phyloP scores from a whole-genome alignment of 2,888 invertebrate genomes.

The Acanthococcus lagerstroemiae region DNA sequence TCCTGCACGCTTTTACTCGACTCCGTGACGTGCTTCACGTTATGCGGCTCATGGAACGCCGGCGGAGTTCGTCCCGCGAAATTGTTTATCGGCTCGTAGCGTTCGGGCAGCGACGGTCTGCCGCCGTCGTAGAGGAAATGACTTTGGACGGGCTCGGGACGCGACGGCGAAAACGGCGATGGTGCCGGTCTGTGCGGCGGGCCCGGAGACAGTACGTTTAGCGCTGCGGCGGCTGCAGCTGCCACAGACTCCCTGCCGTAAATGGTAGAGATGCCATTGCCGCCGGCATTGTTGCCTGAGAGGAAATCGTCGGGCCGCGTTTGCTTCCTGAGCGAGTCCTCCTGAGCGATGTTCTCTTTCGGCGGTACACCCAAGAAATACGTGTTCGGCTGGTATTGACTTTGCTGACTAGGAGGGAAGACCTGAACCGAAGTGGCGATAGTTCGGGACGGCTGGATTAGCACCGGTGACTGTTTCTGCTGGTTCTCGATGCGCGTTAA shows the following conservation, averaged over 20 bases:
- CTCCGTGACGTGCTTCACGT: background rate
- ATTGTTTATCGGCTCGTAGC: background rate
- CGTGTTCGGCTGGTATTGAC: constrained; percentile 1
- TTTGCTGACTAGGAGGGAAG: constrained; percentile 10
- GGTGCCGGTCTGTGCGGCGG: constrained; percentile 5
- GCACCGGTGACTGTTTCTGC: background rate
- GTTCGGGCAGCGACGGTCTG: background rate
- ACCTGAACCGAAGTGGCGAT: constrained; percentile 10
- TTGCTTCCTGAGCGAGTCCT: constrained; percentile 10
- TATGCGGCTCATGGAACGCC: background rate
- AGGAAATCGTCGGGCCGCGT: constrained; percentile 1
- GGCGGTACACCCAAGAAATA: constrained; percentile 7
- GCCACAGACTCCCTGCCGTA: too few species aligned
- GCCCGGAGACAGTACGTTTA: too few species aligned
- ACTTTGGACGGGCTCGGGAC: constrained; percentile 32
- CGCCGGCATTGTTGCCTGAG: constrained; percentile 40
- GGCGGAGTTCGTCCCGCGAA: background rate
- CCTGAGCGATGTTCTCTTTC: constrained; percentile 4
- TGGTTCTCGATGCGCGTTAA: background rate
- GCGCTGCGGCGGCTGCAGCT: too few species aligned
- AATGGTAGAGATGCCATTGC: constrained; percentile 35
- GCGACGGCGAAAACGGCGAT: background rate
- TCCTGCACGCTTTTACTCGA: constrained; percentile 17
- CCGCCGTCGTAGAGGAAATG: constrained; percentile 35
- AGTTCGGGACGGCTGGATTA: background rate